A percentile compares a stretch with the other conserved stretches of the same genome.
phyloP scores from a whole-genome alignment of 2,113 vertebrate genomes.

The Marmota monax region DNA sequence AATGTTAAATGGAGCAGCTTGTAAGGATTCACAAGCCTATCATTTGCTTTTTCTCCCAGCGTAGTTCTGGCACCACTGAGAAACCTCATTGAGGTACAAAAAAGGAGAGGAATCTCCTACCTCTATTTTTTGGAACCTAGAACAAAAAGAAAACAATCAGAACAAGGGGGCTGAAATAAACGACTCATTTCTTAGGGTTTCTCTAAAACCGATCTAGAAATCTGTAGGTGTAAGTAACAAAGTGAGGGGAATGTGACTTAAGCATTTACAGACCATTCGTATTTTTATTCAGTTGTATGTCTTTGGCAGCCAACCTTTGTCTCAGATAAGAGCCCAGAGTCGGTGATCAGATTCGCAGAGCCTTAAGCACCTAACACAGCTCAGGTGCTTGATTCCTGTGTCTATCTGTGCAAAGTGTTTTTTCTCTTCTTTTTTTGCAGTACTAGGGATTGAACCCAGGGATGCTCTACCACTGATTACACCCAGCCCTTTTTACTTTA shows the following conservation, averaged over 20 bases:
- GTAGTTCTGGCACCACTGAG: not conserved
- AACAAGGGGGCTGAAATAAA: not conserved
- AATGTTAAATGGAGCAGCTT: not conserved
- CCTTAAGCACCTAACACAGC: not conserved
- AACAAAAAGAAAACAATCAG: not conserved
- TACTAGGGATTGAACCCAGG: not conserved
- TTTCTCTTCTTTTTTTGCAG: too few species aligned
- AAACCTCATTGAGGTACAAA: not conserved
- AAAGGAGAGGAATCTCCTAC: not conserved
- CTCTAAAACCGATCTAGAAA: conserved; percentile 10
- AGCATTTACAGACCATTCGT: not conserved
- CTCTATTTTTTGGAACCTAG: not conserved
- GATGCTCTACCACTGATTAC: not conserved
- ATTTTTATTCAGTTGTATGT: not conserved
- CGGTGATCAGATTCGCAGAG: not conserved
- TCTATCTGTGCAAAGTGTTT: not conserved
- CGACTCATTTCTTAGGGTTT: not conserved
- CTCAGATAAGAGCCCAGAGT: not conserved
- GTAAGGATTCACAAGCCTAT: not conserved
- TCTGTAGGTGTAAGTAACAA: not conserved
- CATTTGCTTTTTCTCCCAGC: not conserved
- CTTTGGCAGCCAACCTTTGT: not conserved
- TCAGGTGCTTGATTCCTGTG: not conserved
- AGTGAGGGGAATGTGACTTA: not conserved
- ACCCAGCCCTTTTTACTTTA: not conserved